Evolutionary conservation across 1,140 invertebrate genomes (phyloP), one percentile per base, ranked within the genome.

Genomic region (Dendroctonus ponderosae): DNA sequence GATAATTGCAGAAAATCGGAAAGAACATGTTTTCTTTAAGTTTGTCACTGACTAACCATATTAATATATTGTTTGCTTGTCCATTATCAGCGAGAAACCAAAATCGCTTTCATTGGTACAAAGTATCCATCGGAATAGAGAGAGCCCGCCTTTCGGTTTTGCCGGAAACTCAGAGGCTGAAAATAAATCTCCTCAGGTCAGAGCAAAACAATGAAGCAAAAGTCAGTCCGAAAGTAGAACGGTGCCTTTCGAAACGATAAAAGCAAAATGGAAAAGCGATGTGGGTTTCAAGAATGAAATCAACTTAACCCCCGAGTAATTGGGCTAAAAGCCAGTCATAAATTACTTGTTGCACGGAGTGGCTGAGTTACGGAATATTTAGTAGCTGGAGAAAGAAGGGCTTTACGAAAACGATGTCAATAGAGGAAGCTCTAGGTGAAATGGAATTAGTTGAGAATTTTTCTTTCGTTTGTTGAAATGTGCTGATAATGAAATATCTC

Each of bases 231-330:
- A 63, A 63, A 53, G 51, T 44, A 37, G 61, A 38, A 48, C 60
- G 48, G 26, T 52, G 50, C 51, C 61, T 53, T 54, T 63, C 26
- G 58, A 60, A 15, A 46, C 58, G 60, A 52, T 62, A 63, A 53
- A 63, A 63, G 61, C 59, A 63, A 63, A 63, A 52, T 53, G 51
- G 61, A 46, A 63, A 63, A 54, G 61, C 61, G 51, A 53, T 52
- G 51, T 63, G 52, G 39, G 14, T 63, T 63, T 48, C 62, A 49
- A 65, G 62, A 65, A 56, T 49, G 62, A 56, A 65, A 65, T 65
- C 62, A 65, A 65, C 52, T 57, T 65, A 65, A 65, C 53, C 62
- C 62, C 62, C 14, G 37, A 26, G 42, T 65, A 65, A 65, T 65
- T 65, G 62, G 62, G 53, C 62, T 65, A 57, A 65, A 50, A 65